Percentiles rank a stretch among this genome's conserved stretches.
Evolutionary conservation across 2,888 invertebrate species (phyloP).

Genomic region (Patella pellucida): DNA sequence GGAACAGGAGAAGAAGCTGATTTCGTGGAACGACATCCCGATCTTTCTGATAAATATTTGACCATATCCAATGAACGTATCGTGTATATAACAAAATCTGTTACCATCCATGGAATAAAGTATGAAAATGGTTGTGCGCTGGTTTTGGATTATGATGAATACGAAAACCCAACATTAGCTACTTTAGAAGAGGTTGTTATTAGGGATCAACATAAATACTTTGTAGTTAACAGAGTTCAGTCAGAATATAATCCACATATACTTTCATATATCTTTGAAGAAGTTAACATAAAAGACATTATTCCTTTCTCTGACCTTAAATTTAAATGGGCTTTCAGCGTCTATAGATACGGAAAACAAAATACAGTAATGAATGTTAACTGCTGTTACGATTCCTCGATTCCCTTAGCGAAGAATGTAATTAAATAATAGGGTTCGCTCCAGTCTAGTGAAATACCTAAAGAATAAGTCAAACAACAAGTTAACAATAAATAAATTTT

Average conservation of each 20-base stretch:
- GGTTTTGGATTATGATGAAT: neutral
- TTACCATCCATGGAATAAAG: neutral
- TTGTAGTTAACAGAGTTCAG: neutral
- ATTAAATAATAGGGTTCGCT: no score
- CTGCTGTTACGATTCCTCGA: no score
- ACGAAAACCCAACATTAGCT: neutral
- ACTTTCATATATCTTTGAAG: neutral
- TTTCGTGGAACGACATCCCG: neutral
- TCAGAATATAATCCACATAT: neutral
- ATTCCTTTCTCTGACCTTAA: neutral
- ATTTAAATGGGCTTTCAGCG: neutral
- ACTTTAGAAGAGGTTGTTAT: neutral
- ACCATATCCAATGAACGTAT: neutral
- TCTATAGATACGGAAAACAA: neutral
- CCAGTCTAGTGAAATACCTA: no score
- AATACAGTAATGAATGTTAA: neutral
- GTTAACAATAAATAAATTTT: no score
- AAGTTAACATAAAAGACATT: neutral
- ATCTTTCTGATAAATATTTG: neutral
- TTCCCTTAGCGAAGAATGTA: no score
- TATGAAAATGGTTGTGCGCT: neutral
- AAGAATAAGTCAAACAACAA: no score
- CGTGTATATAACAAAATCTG: neutral
- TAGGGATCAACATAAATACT: neutral
- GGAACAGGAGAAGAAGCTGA: neutral